These are phyloP conservation scores for Stegodyphus mimosarum DNA, from an alignment of 1,140 invertebrate species.

Conservation along the genomic window DNA sequence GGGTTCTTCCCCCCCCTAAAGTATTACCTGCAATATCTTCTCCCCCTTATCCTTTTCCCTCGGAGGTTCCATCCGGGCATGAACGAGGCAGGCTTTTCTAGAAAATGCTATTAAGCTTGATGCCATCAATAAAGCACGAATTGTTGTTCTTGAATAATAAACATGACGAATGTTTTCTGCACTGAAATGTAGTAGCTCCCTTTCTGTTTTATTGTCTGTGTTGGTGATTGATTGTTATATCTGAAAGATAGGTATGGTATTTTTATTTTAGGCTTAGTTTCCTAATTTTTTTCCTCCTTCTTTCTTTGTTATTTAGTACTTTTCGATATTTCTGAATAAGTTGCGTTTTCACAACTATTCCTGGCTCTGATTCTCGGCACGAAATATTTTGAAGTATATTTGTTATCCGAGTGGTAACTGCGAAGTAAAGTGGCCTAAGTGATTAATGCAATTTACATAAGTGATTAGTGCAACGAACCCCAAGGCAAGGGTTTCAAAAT, in stretches of 20 bases:
- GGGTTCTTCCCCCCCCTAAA: conserved; percentile 27
- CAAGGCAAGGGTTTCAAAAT: no score
- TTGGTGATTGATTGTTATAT: conserved; percentile 51
- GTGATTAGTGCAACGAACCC: no score
- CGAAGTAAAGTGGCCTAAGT: no score
- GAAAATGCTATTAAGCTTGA: conserved; percentile 52
- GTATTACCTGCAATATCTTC: conserved; percentile 46
- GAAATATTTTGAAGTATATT: no score
- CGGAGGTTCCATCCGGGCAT: neutral
- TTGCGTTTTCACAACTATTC: no score
- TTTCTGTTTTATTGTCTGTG: conserved; percentile 37
- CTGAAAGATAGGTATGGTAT: conserved; percentile 36
- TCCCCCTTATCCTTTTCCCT: neutral
- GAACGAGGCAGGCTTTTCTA: conserved; percentile 22
- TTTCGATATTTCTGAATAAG: no score
- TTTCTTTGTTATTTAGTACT: neutral
- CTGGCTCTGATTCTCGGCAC: no score
- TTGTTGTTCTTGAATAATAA: conserved; percentile 60
- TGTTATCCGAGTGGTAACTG: no score
- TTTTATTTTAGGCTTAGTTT: conserved; percentile 30
- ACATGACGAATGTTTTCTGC: conserved; percentile 56
- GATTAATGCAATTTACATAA: no score
- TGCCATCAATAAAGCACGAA: conserved; percentile 57
- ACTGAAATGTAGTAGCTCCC: conserved; percentile 39
- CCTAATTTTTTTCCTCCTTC: neutral